Evolutionary conservation across 2,113 vertebrate species (phyloP), one percentile per base, ranked within the genome.

Genomic region (Bambusicola thoracicus): DNA sequence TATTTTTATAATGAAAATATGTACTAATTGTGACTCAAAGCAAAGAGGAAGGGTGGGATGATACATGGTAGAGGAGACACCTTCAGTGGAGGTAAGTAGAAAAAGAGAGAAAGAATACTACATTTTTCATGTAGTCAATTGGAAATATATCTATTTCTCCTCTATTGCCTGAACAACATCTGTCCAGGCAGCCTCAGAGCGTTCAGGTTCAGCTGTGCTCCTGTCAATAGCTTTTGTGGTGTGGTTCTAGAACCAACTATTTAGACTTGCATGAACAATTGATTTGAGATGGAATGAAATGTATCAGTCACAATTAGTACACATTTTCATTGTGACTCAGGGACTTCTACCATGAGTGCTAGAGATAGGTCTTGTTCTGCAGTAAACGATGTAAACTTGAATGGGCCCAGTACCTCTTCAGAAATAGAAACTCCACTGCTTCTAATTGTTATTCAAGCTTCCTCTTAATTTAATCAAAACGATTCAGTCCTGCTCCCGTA

Each of bases 1-100:
- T 94, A 78, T 93, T 96, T 96, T 97, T 97, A 80, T 97, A 96
- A 95, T 76, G 84, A 96, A 97, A 96, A 93, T 91, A 92, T 96
- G 96, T 65, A 67, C 74, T 94, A 97, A 97, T 96, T 94, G 92
- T 85, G 91, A 82, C 92, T 97, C 77, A 94, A 84, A 94, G 85
- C 80, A 83, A 41, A 4, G 55, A 91, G 51, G 30, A 51, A 91
- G 77, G 46, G 46, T 85, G 67, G 73, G 49, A 70, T 12, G 2
- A 11, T 34, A 5, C 38, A 46, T 70, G 53, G 40, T 30, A 29
- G 66, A 94, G 68, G 82, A 94, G 62, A 78, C 75, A 97, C 87
- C 81, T 93, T 85, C 38, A 73, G 78, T 34, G 62, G 72, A 93
- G 80, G 36, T 90, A 43, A 58, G n/a, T 40, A 81, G 63, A 83